phyloP scores from a whole-genome alignment of 1,140 invertebrate species.

The Hylyphantes graminicola region DNA sequence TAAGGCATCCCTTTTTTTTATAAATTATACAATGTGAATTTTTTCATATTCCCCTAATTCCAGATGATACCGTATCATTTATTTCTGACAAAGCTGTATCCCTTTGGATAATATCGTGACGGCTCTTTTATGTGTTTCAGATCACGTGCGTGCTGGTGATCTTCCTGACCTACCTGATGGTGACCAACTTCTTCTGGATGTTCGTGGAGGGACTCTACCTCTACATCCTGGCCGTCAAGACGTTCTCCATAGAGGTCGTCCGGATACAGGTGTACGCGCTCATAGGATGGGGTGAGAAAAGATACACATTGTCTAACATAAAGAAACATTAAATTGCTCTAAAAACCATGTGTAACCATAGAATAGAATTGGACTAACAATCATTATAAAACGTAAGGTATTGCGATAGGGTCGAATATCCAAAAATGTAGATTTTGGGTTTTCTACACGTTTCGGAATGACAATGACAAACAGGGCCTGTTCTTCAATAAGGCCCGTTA shows the following conservation, averaged over 20 bases:
- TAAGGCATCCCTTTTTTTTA: too few relatives aligned
- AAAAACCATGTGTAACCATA: too few relatives aligned
- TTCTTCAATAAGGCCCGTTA: too few relatives aligned
- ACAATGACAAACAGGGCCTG: too few relatives aligned
- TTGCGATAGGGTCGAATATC: too few relatives aligned
- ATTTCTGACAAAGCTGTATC: neutral
- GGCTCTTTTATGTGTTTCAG: slow-evolving; percentile 4
- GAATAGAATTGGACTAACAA: too few relatives aligned
- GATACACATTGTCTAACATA: too few relatives aligned
- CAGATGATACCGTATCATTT: neutral
- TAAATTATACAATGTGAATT: too few relatives aligned
- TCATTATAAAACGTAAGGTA: too few relatives aligned
- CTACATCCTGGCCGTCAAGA: slow-evolving; percentile 92
- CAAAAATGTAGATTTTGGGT: too few relatives aligned
- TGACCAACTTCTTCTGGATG: slow-evolving; percentile 98
- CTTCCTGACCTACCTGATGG: slow-evolving; percentile 85
- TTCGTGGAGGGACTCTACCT: slow-evolving; percentile 95
- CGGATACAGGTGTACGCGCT: slow-evolving; percentile 84
- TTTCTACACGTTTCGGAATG: too few relatives aligned
- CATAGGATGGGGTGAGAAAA: slow-evolving; percentile 89
- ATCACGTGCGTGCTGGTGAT: slow-evolving; percentile 69
- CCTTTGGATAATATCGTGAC: neutral
- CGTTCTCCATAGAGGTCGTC: slow-evolving; percentile 90
- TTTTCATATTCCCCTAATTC: neutral
- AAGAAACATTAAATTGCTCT: too few relatives aligned